A percentile compares a stretch with the other conserved stretches of the same genome.
These are phyloP conservation scores for Chloebia gouldiae DNA, from an alignment of 2,113 vertebrate genomes.

Conservation along the genomic window DNA sequence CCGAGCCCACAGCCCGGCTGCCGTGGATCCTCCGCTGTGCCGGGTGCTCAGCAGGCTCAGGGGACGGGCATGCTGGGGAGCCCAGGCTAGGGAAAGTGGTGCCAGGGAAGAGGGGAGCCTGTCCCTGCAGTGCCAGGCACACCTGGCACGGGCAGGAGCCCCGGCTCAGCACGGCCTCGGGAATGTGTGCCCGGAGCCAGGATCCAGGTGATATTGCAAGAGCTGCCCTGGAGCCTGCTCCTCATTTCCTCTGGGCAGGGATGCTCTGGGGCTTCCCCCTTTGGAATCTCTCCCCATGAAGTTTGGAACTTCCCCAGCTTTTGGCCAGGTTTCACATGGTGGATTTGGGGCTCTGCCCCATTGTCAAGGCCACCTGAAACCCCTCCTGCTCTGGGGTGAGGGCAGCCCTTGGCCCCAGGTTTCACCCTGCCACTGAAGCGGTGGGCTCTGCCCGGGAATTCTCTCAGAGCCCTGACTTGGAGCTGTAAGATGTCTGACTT, in stretches of 20 bases:
- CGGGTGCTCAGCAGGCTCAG: background rate
- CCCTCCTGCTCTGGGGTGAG: background rate
- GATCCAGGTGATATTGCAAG: fast-evolving
- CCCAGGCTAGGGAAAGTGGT: background rate
- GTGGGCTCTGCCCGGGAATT: fast-evolving
- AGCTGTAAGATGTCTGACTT: background rate
- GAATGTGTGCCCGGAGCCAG: background rate
- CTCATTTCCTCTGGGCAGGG: background rate
- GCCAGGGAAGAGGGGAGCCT: background rate
- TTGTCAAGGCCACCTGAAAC: background rate
- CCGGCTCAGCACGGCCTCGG: fast-evolving
- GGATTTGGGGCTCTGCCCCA: background rate
- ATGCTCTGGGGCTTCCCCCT: background rate
- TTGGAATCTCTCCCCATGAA: background rate
- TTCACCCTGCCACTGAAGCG: fast-evolving
- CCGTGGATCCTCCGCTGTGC: background rate
- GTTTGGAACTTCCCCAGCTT: background rate
- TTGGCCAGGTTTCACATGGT: fast-evolving
- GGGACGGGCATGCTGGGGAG: background rate
- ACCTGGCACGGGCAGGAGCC: background rate
- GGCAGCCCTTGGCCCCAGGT: background rate
- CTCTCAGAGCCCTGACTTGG: fast-evolving
- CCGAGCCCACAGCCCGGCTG: fast-evolving
- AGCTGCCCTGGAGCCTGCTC: background rate
- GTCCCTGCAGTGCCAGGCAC: background rate